Percentiles rank a stretch among this genome's conserved stretches.
Evolutionary conservation across 2,113 vertebrate species (phyloP).

Genomic region (Ornithorhynchus anatinus): DNA sequence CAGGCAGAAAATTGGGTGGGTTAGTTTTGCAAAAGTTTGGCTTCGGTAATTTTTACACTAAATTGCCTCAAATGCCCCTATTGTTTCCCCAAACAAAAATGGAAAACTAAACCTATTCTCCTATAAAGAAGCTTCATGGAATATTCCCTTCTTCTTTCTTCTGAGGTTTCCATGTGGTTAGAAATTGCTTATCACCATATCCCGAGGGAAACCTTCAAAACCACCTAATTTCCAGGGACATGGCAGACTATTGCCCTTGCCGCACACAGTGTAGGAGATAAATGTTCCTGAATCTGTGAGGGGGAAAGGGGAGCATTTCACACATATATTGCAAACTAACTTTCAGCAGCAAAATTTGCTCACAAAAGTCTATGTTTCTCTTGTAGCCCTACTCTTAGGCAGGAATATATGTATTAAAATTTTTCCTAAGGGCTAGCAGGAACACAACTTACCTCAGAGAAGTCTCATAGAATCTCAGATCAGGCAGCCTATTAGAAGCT

Average conservation of each 20-base stretch:
- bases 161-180: too few relatives aligned
- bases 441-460: too few relatives aligned
- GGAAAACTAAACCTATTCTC: too few relatives aligned
- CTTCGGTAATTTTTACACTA: neutral
- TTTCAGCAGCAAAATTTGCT: neutral
- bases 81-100: too few relatives aligned
- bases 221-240: neutral
- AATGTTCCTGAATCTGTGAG: neutral
- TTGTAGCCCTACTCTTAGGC: too few relatives aligned
- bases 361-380: neutral
- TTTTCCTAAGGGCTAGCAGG: too few relatives aligned
- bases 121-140: too few relatives aligned
- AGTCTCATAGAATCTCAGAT: too few relatives aligned
- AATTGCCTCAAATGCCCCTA: too few relatives aligned
- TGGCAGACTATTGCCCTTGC: neutral
- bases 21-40: neutral
- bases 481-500: too few relatives aligned
- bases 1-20: neutral
- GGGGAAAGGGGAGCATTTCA: neutral
- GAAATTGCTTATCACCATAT: neutral
- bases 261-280: neutral
- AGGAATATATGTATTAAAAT: too few relatives aligned
- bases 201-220: neutral
- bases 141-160: too few relatives aligned
- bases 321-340: neutral